Conservation (phyloP, 2,888 invertebrate species). For the Leistus spinibarbis region DNA sequence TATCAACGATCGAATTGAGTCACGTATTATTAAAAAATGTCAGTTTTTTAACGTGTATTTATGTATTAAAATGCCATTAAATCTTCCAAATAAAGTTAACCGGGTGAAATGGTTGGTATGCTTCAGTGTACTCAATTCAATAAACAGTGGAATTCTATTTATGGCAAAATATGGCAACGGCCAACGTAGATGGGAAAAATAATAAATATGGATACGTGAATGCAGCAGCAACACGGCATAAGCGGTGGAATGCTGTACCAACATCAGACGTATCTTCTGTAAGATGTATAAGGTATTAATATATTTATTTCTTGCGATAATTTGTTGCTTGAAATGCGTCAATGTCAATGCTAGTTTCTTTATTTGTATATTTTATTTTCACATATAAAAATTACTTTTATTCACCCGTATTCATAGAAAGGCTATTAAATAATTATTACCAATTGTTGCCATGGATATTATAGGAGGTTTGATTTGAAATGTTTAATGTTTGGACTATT, state of each 20-base stretch:
- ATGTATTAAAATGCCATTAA: neutral
- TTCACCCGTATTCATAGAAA: no score
- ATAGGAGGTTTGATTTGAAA: no score
- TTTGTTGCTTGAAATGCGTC: neutral
- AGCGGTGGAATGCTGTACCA: neutral
- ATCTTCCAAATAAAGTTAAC: neutral
- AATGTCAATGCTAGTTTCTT: neutral
- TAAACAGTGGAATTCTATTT: slow-evolving; percentile 6
- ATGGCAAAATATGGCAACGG: slow-evolving; percentile 8
- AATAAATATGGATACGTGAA: neutral
- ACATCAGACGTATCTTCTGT: neutral
- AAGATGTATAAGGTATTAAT: neutral
- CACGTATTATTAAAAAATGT: neutral
- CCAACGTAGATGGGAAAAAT: neutral
- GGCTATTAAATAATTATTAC: no score
- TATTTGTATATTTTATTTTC: neutral
- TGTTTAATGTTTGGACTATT: no score
- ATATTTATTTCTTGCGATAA: slow-evolving; percentile 6
- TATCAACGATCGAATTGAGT: neutral
- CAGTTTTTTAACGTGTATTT: neutral
- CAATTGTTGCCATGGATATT: no score
- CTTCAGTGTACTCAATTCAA: neutral
- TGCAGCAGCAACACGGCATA: neutral
- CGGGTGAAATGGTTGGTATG: neutral
- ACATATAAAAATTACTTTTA: neutral